Evolutionary conservation across 2,797 vertebrate species (phyloP), one percentile per base, ranked within the genome.

Genomic region (Holocentrus rufus): DNA sequence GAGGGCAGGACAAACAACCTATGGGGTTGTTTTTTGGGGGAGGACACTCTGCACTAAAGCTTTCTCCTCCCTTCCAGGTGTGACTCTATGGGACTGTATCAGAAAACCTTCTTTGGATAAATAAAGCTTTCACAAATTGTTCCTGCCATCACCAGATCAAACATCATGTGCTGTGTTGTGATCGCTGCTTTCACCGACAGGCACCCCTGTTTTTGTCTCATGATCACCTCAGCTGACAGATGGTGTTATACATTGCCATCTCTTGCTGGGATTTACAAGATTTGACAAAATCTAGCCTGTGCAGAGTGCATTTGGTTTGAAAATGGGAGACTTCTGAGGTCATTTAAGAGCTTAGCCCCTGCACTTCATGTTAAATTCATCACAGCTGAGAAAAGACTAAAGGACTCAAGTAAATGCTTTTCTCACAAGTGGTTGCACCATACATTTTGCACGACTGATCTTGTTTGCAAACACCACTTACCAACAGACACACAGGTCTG

Each of bases 361-460:
- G 25, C 20, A 34, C 49, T 8, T 30, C 11, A 47, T 18, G 27
- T 59, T 14, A 46, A 44, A 60, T 57, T 55, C 11, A 52, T 74
- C 52, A 59, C 50, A 64, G 27, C 56, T 9, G 46, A 58, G 59
- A 1, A 2, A 25, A 34, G 42, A 50, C 53, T 7, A 22, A 34
- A 30, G 13, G 18, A 20, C 47, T 5, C 15, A 31, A 49, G 60
- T 25, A 20, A 49, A 20, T 46, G 22, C 18, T 55, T 72, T 68
- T 52, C 27, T 30, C 22, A 13, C 27, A 39, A 25, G 52, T 65
- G 49, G 49, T 9, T 65, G 30, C 46, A 36, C 62, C n/a, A 22
- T 11, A 36, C 27, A 25, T 52, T 52, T 54, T 14, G 31, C 31
- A 39, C 36, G 25, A 49, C 18, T 55, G 65, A 58, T 69, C 52